Conservation (phyloP, 2,888 invertebrate species). For the Hoplodrina ambigua region DNA sequence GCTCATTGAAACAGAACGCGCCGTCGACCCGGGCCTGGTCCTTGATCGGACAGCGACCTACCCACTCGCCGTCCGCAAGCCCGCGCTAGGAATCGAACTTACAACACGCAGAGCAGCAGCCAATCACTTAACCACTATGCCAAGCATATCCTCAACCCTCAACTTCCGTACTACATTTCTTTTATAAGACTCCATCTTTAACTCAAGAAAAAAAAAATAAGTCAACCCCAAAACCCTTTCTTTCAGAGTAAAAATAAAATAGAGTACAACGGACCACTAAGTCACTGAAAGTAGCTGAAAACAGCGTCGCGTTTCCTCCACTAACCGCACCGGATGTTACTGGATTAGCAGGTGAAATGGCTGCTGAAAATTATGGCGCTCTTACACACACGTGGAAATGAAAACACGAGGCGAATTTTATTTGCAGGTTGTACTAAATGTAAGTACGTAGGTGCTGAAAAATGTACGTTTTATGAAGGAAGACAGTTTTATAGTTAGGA, state of each 20-base stretch:
- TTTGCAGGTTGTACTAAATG: slow-evolving; percentile 41
- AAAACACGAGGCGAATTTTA: slow-evolving; percentile 51
- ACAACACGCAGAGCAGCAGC: too few relatives aligned
- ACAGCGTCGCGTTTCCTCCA: slow-evolving; percentile 71
- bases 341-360: slow-evolving; percentile 64
- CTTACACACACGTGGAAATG: slow-evolving; percentile 55
- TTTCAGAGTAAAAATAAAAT: slow-evolving; percentile 62
- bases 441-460: slow-evolving; percentile 14
- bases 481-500: slow-evolving; percentile 1
- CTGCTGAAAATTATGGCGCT: slow-evolving; percentile 59
- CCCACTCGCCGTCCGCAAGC: too few relatives aligned
- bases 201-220: slow-evolving; percentile 16
- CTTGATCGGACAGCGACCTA: too few relatives aligned
- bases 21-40: too few relatives aligned
- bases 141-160: too few relatives aligned
- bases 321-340: slow-evolving; percentile 63
- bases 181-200: not conserved
- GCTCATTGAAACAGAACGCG: too few relatives aligned
- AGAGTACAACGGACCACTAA: slow-evolving; percentile 63
- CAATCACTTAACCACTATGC: too few relatives aligned
- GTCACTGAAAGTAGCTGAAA: slow-evolving; percentile 73
- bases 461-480: not conserved
- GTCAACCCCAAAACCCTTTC: slow-evolving; percentile 11
- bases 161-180: not conserved
- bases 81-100: too few relatives aligned